Base-by-base conservation (phyloP, 1,140 invertebrate species). In the Apocrypta bakeri region DNA sequence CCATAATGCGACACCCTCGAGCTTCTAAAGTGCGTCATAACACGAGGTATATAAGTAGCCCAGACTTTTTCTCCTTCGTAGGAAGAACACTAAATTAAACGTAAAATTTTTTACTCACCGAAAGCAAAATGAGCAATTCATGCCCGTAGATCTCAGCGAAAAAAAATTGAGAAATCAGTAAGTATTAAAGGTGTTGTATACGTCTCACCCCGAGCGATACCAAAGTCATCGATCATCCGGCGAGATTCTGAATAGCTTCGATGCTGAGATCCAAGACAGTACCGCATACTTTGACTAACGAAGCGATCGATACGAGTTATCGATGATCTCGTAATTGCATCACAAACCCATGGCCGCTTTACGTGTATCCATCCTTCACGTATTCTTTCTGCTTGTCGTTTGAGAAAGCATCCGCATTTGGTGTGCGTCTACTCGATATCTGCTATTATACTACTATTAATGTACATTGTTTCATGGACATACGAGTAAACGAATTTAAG, bases 251-350 rank as follows among this genome's bases (percentile, higher is more conserved):
- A 56, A 56, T 56, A 56, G 48, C 40, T 73, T 4, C 42, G 48
- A 56, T 7, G 48, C 48, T 17, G 21, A 7, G 8, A 27, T 25
- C 27, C 24, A 24, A 48, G 31, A 73, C 3, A 7, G 71, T 21
- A 37, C 37, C 37, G 64, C 42, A 14, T 4, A 31, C 71, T 76
- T 33, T 68, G 79, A 68, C 85, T 86, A 87, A 87, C 85, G 87
- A 87, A 87, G 78, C 84, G 84, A 87, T 87, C 87, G 84, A 87
- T 87, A 77, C 72, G 56, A 79, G 77, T 85, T 87, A 85, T 86
- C 84, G 73, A 61, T 71, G 79, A 85, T 85, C 84, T 64, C 31
- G 78, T 86, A 83, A 85, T 85, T 82, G 64, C 63, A 68, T 71
- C 64, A 64, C 24, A 56, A 37, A 56, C 25, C 21, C 72, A 14